These are phyloP conservation scores for Pseudopodoces humilis DNA, from an alignment of 2,113 vertebrate species.

Conservation along the genomic window DNA sequence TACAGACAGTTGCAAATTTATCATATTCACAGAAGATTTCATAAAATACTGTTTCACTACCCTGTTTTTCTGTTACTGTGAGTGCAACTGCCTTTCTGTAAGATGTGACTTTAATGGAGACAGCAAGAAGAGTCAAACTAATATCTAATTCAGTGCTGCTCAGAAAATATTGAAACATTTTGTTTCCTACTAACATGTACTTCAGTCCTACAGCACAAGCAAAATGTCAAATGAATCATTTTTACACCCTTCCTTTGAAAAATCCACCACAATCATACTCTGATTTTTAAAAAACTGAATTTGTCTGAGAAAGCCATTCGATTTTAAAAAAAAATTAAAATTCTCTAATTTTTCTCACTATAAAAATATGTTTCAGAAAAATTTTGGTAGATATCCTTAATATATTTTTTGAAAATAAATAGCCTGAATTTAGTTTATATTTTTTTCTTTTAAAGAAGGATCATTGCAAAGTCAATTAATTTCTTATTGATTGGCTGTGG, in stretches of 20 bases:
- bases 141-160: background rate
- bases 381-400: background rate
- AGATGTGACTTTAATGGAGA: background rate
- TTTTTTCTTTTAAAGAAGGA: background rate
- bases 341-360: background rate
- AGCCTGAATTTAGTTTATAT: background rate
- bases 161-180: background rate
- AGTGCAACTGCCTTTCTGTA: background rate
- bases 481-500: background rate
- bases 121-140: background rate
- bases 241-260: background rate
- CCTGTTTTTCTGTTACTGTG: background rate
- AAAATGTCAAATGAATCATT: background rate
- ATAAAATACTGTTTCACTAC: background rate
- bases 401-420: background rate
- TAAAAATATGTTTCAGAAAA: background rate
- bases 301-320: background rate
- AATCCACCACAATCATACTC: background rate
- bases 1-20: background rate
- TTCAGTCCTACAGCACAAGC: background rate
- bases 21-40: background rate
- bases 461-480: background rate
- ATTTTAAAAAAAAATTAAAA: background rate
- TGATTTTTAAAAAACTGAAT: background rate
- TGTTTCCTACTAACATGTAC: background rate